Conservation (phyloP, 2,888 invertebrate species). For the Campopleginae sp. region DNA sequence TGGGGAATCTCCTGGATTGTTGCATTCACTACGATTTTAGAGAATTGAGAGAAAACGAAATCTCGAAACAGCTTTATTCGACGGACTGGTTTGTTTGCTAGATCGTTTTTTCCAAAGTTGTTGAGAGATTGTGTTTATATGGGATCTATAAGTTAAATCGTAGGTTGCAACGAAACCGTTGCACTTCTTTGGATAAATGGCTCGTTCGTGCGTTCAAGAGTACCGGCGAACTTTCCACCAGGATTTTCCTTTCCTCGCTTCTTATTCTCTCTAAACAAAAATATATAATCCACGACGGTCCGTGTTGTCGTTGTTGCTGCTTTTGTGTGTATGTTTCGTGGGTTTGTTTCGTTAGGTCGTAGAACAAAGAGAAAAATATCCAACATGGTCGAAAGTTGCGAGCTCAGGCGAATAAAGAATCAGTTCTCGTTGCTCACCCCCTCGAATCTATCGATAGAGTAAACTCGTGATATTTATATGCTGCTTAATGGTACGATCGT, state of each 20-base stretch:
- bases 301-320: not conserved
- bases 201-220: constrained; percentile 61
- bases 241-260: constrained; percentile 13
- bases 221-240: constrained; percentile 58
- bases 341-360: constrained; percentile 29
- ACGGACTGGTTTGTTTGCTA: constrained; percentile 30
- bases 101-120: constrained; percentile 28
- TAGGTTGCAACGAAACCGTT: constrained; percentile 18
- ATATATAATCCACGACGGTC: constrained; percentile 42
- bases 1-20: not conserved
- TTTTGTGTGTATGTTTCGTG: constrained; percentile 16
- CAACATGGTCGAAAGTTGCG: constrained; percentile 21
- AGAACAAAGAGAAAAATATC: constrained; percentile 59
- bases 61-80: constrained; percentile 2
- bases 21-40: not conserved
- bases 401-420: constrained; percentile 56
- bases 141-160: constrained; percentile 42
- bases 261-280: constrained; percentile 24
- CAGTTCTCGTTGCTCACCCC: constrained; percentile 48
- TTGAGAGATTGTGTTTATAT: constrained; percentile 38
- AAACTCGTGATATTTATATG: constrained; percentile 30
- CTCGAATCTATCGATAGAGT: constrained; percentile 24
- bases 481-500: constrained; percentile 59
- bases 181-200: constrained; percentile 62
- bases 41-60: not conserved